Evolutionary conservation across 2,113 vertebrate species (phyloP), one percentile per base, ranked within the genome.

Genomic region (Seriola rivoliana): DNA sequence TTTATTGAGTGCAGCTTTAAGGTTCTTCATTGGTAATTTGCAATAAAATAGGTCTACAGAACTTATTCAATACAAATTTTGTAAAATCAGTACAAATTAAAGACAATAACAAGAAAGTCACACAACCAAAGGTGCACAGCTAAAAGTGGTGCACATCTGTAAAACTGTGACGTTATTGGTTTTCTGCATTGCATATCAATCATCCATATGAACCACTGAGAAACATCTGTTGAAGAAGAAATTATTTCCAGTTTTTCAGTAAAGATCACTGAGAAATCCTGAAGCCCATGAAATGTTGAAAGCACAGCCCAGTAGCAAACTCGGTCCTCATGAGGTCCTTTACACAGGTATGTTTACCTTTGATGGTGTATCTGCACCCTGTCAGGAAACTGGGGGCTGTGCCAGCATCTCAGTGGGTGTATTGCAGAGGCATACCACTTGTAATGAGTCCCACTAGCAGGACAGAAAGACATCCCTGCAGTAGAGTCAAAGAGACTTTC

Each of bases 311-410:
- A 75, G 82, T 17, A 46, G 67, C 73, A 67, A 29, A 16, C 25
- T 72, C 62, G 66, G 66, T 68, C 80, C 60, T 86, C 71, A 85
- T 90, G 73, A 74, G 78, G 82, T 82, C 67, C 86, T 92, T 93
- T 84, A 91, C 74, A 63, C 48, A 68, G 71, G 80, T 66, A 70
- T 84, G 64, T 58, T 55, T 52, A 78, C 83, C 90, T 94, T 93
- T 92, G 92, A 93, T 92, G 89, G 19, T 75, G 62, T 74, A 77
- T 86, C 81, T 73, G 92, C 81, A 75, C 16, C 72, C 38, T 84
- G 84, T 85, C 82, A 83, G 11, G 52, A 74, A 72, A 63, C 78
- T 82, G 79, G 81, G 71, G 71, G 14, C 77, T 75, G 65, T 34
- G 76, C 85, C 78, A 87, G 73, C 38, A 14, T 59, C 85, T 78